Conservation (phyloP, 1,140 invertebrate species). For the Drosophila takahashii region DNA sequence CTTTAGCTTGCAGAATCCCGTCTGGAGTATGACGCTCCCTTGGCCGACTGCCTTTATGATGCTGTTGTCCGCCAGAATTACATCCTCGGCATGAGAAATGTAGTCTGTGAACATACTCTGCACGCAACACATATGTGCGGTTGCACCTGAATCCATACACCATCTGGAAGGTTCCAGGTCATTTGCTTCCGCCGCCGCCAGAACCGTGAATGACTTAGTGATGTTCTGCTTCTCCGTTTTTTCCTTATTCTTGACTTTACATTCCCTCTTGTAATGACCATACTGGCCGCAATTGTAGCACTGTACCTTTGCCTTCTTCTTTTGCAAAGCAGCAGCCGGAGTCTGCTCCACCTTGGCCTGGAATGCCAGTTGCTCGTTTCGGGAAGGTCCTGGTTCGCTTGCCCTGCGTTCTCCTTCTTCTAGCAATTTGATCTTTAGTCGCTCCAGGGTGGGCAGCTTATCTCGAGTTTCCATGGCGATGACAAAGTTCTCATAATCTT, state of each 20-base stretch:
- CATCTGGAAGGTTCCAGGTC: too few relatives aligned
- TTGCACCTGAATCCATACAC: too few relatives aligned
- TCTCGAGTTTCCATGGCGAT: constrained; percentile 3
- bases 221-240: background rate
- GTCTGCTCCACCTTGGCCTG: background rate
- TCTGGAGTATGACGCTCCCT: too few relatives aligned
- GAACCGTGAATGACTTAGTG: too few relatives aligned
- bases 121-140: background rate
- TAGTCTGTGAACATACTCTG: background rate
- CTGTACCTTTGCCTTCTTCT: background rate
- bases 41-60: too few relatives aligned
- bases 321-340: background rate
- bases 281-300: background rate
- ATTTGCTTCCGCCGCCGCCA: too few relatives aligned
- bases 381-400: too few relatives aligned
- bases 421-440: background rate
- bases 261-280: background rate
- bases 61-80: too few relatives aligned
- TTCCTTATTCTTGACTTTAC: background rate
- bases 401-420: background rate
- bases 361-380: background rate
- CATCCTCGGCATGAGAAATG: too few relatives aligned
- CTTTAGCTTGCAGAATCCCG: background rate
- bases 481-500: background rate
- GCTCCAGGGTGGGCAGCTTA: background rate